A percentile compares a stretch with the other conserved stretches of the same genome.
Conservation (phyloP, 2,113 vertebrate species). For the Brienomyrus longianalis region DNA sequence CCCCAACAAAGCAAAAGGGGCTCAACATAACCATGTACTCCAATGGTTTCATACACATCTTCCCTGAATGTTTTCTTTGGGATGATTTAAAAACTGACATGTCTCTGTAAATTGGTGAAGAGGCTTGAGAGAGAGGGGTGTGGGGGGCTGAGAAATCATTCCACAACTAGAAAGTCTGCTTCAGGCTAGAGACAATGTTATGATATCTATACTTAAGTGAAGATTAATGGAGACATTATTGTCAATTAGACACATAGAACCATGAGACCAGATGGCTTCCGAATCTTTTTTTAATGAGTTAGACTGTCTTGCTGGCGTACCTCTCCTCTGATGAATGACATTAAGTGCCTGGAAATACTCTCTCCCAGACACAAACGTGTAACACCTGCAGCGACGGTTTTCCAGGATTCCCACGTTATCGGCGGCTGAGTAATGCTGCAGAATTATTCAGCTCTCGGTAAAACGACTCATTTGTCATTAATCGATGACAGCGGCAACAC, state of each 20-base stretch:
- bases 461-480: neutral
- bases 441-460: neutral
- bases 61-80: neutral
- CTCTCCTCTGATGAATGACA: slow-evolving; percentile 15
- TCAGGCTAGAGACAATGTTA: slow-evolving; percentile 11
- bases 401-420: neutral
- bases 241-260: slow-evolving; percentile 19
- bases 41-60: neutral
- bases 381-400: neutral
- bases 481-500: neutral
- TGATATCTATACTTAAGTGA: slow-evolving; percentile 25
- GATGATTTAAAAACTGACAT: neutral
- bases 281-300: slow-evolving; percentile 21
- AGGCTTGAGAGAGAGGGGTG: neutral
- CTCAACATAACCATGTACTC: too few relatives aligned
- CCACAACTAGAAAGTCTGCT: neutral
- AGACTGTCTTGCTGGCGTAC: slow-evolving; percentile 8
- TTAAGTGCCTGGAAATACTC: neutral
- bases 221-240: slow-evolving; percentile 26
- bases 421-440: neutral
- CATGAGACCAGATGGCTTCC: slow-evolving; percentile 19
- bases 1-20: neutral
- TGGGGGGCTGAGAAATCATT: neutral
- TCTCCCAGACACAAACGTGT: neutral
- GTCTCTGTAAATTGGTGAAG: neutral